Evolutionary conservation across 2,797 vertebrate species (phyloP).

Genomic region (Xyrichtys novacula): DNA sequence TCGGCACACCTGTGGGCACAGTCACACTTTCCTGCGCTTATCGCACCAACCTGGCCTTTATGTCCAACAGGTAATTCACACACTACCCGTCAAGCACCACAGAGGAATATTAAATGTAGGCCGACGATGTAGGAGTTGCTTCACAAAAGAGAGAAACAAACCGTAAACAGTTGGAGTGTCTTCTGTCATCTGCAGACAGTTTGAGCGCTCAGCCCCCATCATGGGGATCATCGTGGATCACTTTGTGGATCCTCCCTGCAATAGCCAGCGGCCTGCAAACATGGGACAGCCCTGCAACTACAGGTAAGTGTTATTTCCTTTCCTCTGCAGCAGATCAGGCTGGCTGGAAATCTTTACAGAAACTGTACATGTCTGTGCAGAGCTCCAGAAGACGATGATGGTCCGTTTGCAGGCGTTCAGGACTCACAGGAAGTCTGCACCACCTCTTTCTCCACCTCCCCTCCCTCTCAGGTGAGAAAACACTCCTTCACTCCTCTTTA

Average conservation of each 20-base stretch:
- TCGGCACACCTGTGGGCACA: slow-evolving; percentile 96
- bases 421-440: slow-evolving; percentile 98
- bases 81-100: background rate
- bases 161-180: background rate
- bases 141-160: too few species aligned
- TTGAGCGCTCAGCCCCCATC: slow-evolving; percentile 95
- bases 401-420: slow-evolving; percentile 89
- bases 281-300: slow-evolving; percentile 82
- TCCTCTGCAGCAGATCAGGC: too few species aligned
- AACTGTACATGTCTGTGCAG: slow-evolving; percentile 74
- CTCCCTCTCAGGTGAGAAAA: slow-evolving; percentile 93
- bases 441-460: slow-evolving; percentile 98
- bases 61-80: slow-evolving; percentile 92
- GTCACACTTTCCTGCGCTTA: slow-evolving; percentile 97
- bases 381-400: slow-evolving; percentile 89
- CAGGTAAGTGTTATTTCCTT: slow-evolving; percentile 55
- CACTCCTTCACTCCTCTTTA: background rate
- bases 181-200: slow-evolving; percentile 87
- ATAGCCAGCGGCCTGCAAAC: slow-evolving; percentile 86
- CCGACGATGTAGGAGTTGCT: too few species aligned
- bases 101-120: too few species aligned
- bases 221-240: slow-evolving; percentile 99
- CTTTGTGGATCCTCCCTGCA: slow-evolving; percentile 95
- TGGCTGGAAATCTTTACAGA: too few species aligned
- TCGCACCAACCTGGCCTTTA: slow-evolving; percentile 97